Base-by-base conservation (phyloP, 2,113 vertebrate species). In the Ancistrus triradiatus region DNA sequence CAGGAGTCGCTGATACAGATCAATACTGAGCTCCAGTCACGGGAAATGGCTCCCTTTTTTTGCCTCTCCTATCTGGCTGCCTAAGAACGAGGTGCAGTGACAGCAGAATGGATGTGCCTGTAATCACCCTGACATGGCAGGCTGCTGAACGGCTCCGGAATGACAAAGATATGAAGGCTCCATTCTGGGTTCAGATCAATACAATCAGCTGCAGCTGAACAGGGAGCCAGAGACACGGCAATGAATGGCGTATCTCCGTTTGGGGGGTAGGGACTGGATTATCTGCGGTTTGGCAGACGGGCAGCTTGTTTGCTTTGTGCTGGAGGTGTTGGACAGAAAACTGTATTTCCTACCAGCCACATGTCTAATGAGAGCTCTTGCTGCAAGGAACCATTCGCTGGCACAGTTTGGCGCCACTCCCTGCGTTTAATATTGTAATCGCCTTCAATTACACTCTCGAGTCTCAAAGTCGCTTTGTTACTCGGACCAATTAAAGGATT, bases 101-200 rank as follows among this genome's bases (percentile, higher is more conserved):
- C 55, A 59, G 60, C 40, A 49, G 56, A 74, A 33, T 40, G 27
- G 57, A 53, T 21, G 57, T 40, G 57, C 25, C 51, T 59, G 57
- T 58, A 68, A 63, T 79, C 66, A 74, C 59, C 31, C 17, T 75
- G 57, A 78, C 65, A 48, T 38, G 62, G 10, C 64, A 67, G 44
- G 59, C 52, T 60, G 62, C 61, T 75, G 71, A 46, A 60, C 31
- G 60, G 72, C 66, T 69, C 56, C 48, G 59, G 55, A 69, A 21
- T 31, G 42, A 73, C 53, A 55, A 68, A 77, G 71, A 80, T 77
- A 82, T 77, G 69, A 72, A 56, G 71, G 68, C 57, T 77, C 75
- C 74, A 77, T 78, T 77, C 77, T 64, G 69, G 59, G 69, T 38
- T 52, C 55, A 66, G 74, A 80, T 78, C 78, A 78, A 87, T 77